Conservation (phyloP, 2,113 vertebrate species). For the Callionymus lyra region DNA sequence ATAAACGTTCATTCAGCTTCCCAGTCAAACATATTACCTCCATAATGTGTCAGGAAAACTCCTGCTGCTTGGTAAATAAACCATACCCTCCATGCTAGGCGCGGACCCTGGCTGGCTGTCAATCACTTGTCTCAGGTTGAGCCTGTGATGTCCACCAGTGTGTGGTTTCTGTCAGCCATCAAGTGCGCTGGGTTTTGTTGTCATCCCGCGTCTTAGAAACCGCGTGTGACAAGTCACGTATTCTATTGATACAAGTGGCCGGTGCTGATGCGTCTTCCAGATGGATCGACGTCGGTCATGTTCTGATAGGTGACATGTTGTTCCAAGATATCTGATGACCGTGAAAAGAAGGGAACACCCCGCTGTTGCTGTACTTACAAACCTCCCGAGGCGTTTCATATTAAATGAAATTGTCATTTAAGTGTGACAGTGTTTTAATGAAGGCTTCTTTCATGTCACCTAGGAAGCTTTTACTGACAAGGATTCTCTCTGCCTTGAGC, state of each 20-base stretch:
- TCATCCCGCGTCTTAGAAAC: background rate
- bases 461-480: slow-evolving; percentile 12
- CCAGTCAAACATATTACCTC: slow-evolving; percentile 3
- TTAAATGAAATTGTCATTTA: slow-evolving; percentile 53
- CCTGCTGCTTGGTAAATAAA: slow-evolving; percentile 52
- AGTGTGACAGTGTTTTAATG: slow-evolving; percentile 31
- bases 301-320: slow-evolving; percentile 45
- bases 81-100: slow-evolving; percentile 44
- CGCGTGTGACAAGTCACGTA: too few relatives aligned
- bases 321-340: slow-evolving; percentile 37
- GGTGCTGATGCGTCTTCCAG: slow-evolving; percentile 34
- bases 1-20: too few relatives aligned
- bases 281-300: slow-evolving; percentile 48
- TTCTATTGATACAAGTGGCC: slow-evolving; percentile 8
- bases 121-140: slow-evolving; percentile 42
- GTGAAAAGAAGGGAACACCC: slow-evolving; percentile 15
- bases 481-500: background rate
- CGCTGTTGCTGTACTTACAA: slow-evolving; percentile 11
- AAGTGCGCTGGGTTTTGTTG: slow-evolving; percentile 14
- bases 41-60: slow-evolving; percentile 20
- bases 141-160: slow-evolving; percentile 44
- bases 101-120: slow-evolving; percentile 40
- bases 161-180: slow-evolving; percentile 53
- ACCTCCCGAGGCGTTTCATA: slow-evolving; percentile 30
- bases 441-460: slow-evolving; percentile 17